phyloP scores from a whole-genome alignment of 2,797 vertebrate species.

The Anableps anableps region DNA sequence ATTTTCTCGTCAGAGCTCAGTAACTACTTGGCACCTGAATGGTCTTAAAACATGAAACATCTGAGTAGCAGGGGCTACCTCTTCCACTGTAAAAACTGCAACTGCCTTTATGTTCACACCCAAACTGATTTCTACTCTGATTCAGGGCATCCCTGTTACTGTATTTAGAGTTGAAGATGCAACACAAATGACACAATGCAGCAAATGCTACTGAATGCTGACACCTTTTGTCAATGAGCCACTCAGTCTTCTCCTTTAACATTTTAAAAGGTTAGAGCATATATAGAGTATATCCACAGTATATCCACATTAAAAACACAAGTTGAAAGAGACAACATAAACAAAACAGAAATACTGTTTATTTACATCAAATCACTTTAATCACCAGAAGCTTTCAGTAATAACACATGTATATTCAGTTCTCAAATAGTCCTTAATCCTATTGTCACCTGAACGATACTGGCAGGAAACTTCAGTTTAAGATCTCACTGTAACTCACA shows the following conservation, averaged over 20 bases:
- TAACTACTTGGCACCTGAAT: slow-evolving; percentile 28
- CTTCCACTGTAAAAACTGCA: slow-evolving; percentile 1
- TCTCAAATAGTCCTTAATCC: neutral
- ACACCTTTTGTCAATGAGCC: neutral
- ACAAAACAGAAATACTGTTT: neutral
- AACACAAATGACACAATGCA: neutral
- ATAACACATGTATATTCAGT: too few species aligned
- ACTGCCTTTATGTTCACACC: slow-evolving; percentile 2
- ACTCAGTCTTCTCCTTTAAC: neutral
- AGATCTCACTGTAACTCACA: too few species aligned
- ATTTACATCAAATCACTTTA: too few species aligned
- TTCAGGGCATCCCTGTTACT: neutral
- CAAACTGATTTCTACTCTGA: neutral
- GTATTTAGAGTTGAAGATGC: neutral
- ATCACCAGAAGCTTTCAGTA: too few species aligned
- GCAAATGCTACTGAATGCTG: neutral
- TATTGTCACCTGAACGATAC: neutral
- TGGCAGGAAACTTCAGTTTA: too few species aligned
- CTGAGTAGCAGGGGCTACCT: slow-evolving; percentile 31
- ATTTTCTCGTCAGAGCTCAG: slow-evolving; percentile 45
- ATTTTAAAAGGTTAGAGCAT: neutral
- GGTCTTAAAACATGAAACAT: slow-evolving; percentile 66
- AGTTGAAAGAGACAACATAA: neutral
- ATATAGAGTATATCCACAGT: neutral
- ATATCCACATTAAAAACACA: neutral